Evolutionary conservation across 1,140 invertebrate genomes (phyloP), one percentile per base, ranked within the genome.

Genomic region (Drosophila setifemur): DNA sequence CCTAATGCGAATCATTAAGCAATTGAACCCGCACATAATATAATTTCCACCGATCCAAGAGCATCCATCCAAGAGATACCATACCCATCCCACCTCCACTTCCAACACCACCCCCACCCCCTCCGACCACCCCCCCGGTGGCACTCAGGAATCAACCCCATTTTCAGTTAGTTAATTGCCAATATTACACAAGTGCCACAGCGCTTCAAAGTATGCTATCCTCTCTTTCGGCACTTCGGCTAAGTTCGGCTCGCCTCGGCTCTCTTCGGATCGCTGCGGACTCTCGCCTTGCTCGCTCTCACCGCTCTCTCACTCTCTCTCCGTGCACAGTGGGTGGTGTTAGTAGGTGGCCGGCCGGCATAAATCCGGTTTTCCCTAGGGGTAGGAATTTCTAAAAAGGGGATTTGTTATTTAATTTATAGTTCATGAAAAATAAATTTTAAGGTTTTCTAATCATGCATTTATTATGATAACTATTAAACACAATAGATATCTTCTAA

Each of bases 61-160:
- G 63, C 60, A 67, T 67, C 60, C 63, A 67, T 35, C 57, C 4
- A 8, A 33, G 40, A 19, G 44, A 26, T 31, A 23, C 40, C n/a
- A 14, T 6, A n/a, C 16, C 1, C 23, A 0, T 18, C 26, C 9
- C 4, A 12, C 23, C 28, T 26, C 14, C 23, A 8, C 18, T n/a
- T n/a, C n/a, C n/a, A n/a, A n/a, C n/a, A n/a, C 12, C 6, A 12
- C n/a, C 25, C 3, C 14, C 11, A 26, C 37, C 7, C 12, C 19
- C 21, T 25, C n/a, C 5, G 25, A n/a, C n/a, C n/a, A n/a, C n/a
- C 35, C 18, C 25, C 11, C 29, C 19, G 37, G 50, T 69, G 71
- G 49, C 76, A 81, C 75, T 85, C 79, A 86, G 73, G 70, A 85
- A 85, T 85, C 81, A 85, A 81, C 81, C 81, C 81, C 75, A 83